These are phyloP conservation scores for Osmerus eperlanus DNA, from an alignment of 2,113 vertebrate species.

Conservation along the genomic window DNA sequence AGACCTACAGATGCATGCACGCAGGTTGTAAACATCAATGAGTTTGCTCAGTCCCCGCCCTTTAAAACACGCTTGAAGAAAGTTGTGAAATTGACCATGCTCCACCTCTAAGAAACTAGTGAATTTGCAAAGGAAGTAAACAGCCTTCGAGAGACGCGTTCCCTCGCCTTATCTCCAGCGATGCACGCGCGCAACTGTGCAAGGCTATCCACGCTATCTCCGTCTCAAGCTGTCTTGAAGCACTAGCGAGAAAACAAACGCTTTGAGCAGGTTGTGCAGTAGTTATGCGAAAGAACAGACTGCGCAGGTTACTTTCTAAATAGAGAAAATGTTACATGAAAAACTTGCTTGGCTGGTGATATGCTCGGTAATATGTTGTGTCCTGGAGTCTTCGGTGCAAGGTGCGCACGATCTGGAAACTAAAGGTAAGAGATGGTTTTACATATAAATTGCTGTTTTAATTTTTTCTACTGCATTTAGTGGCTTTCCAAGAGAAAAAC, in stretches of 20 bases:
- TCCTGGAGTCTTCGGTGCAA: slow-evolving; percentile 3
- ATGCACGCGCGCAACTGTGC: slow-evolving; percentile 51
- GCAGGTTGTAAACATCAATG: slow-evolving; percentile 42
- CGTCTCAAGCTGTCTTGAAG: slow-evolving; percentile 25
- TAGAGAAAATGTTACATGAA: slow-evolving; percentile 57
- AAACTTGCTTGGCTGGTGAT: slow-evolving; percentile 43
- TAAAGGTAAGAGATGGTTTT: slow-evolving; percentile 60
- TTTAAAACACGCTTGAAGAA: slow-evolving; percentile 8
- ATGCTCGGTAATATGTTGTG: slow-evolving; percentile 32
- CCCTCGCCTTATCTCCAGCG: slow-evolving; percentile 57
- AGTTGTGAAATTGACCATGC: slow-evolving; percentile 3
- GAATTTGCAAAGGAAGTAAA: slow-evolving; percentile 57
- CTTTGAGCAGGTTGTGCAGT: slow-evolving; percentile 14
- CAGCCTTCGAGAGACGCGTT: slow-evolving; percentile 36
- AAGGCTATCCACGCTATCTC: slow-evolving; percentile 53
- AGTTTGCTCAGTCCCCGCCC: slow-evolving; percentile 32
- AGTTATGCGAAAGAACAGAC: slow-evolving; percentile 48
- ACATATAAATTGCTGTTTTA: background rate
- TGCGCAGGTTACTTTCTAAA: slow-evolving; percentile 27
- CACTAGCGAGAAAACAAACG: slow-evolving; percentile 12
- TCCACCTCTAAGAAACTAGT: slow-evolving; percentile 30
- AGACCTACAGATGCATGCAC: background rate
- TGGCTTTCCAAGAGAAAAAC: too few relatives aligned
- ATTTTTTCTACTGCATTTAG: background rate
- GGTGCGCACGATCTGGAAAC: slow-evolving; percentile 44